Evolutionary conservation across 2,797 vertebrate genomes (phyloP).

Genomic region (Poliocrania exsul): DNA sequence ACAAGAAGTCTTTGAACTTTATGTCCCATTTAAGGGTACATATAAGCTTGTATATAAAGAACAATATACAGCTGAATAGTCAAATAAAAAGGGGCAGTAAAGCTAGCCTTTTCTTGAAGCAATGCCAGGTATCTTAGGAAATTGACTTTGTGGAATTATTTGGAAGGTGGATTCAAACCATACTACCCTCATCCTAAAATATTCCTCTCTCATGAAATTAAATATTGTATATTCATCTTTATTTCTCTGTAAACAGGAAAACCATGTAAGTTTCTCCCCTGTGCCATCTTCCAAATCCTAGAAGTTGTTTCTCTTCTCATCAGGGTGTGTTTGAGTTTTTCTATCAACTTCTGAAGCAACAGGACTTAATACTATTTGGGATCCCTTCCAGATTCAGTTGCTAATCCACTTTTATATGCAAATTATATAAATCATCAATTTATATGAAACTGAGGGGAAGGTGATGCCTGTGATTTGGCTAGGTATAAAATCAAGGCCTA

Average conservation of each 20-base stretch:
- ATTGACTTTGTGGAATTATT: neutral
- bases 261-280: neutral
- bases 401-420: conserved; percentile 35
- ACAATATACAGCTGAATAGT: neutral
- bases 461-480: neutral
- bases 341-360: neutral
- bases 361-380: conserved; percentile 1
- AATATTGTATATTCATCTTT: neutral
- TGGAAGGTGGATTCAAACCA: neutral
- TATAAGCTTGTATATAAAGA: neutral
- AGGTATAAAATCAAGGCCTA: neutral
- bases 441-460: neutral
- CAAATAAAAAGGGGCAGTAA: neutral
- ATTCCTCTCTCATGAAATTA: neutral
- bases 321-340: neutral
- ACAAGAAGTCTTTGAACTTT: conserved; percentile 17
- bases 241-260: neutral
- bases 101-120: neutral
- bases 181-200: neutral
- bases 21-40: neutral
- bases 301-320: neutral
- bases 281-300: neutral
- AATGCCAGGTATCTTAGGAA: neutral
- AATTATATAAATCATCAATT: conserved; percentile 16
- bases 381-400: neutral